These are phyloP conservation scores for Gopherus evgoodei DNA, from an alignment of 2,113 vertebrate species.

Conservation along the genomic window DNA sequence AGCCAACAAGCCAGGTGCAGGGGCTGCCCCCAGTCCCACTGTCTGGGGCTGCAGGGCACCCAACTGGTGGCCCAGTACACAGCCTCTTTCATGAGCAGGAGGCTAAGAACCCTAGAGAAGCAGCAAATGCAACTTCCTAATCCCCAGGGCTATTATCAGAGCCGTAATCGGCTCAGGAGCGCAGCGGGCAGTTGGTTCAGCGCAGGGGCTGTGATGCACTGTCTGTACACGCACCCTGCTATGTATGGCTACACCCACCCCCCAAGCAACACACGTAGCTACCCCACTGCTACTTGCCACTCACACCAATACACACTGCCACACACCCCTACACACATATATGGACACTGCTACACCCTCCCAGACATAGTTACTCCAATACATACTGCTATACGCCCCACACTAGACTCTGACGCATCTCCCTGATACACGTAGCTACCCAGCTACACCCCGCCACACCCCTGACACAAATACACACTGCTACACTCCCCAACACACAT, in stretches of 20 bases:
- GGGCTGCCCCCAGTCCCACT: background rate
- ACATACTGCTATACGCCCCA: background rate
- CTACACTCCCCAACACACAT: too few relatives aligned
- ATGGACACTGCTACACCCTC: too few relatives aligned
- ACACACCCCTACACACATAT: background rate
- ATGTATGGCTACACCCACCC: background rate
- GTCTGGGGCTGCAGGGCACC: fast-evolving
- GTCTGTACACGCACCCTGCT: background rate
- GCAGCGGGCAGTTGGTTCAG: conserved; percentile 61
- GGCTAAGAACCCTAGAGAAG: conserved; percentile 45
- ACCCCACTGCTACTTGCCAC: too few relatives aligned
- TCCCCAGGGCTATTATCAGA: conserved; percentile 81
- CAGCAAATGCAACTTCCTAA: conserved; percentile 68
- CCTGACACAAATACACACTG: too few relatives aligned
- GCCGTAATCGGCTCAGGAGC: conserved; percentile 77
- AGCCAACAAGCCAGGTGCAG: background rate
- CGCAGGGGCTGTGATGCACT: background rate
- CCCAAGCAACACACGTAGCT: fast-evolving
- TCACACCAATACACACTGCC: background rate
- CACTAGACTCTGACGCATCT: too few relatives aligned
- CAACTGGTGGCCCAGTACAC: fast-evolving
- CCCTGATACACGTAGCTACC: too few relatives aligned
- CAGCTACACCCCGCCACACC: too few relatives aligned
- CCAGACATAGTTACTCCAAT: background rate
- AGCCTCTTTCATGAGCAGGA: conserved; percentile 37